A percentile compares a stretch with the other conserved stretches of the same genome.
These are phyloP conservation scores for Heterotis niloticus DNA, from an alignment of 2,113 vertebrate species.

Conservation along the genomic window DNA sequence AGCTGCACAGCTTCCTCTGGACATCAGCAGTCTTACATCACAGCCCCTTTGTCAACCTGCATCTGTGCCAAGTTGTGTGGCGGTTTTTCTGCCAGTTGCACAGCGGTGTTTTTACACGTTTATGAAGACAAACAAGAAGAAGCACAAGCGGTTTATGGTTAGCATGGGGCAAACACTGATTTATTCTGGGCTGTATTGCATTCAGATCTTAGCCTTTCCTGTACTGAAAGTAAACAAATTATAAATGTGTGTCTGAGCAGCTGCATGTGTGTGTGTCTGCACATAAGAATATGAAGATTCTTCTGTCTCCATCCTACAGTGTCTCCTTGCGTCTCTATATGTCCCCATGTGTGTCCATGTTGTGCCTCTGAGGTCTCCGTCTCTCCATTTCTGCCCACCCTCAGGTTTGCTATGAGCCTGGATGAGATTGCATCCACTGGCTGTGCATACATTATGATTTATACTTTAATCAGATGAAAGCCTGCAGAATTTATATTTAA, in stretches of 20 bases:
- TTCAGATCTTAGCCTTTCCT: too few relatives aligned
- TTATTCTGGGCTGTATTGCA: too few relatives aligned
- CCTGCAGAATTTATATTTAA: conserved; percentile 32
- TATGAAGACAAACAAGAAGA: too few relatives aligned
- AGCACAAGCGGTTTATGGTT: too few relatives aligned
- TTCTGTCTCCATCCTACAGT: too few relatives aligned
- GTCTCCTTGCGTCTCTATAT: background rate
- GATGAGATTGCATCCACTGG: conserved; percentile 34
- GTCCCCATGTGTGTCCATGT: too few relatives aligned
- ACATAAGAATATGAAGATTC: background rate
- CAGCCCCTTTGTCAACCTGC: background rate
- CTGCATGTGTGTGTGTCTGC: too few relatives aligned
- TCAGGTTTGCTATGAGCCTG: conserved; percentile 23
- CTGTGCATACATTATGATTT: conserved; percentile 41
- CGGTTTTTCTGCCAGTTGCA: too few relatives aligned
- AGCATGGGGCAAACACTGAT: too few relatives aligned
- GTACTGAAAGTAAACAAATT: too few relatives aligned
- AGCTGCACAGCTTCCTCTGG: background rate
- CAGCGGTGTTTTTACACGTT: too few relatives aligned
- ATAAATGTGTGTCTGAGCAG: background rate
- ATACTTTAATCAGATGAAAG: conserved; percentile 46
- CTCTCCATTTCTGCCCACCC: conserved; percentile 15
- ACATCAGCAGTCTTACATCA: conserved; percentile 5
- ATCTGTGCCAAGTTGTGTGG: too few relatives aligned
- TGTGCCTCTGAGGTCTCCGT: background rate